Percentiles rank a stretch among this genome's conserved stretches.
phyloP scores from a whole-genome alignment of 2,797 vertebrate species.

The Pangasius larnaudii region DNA sequence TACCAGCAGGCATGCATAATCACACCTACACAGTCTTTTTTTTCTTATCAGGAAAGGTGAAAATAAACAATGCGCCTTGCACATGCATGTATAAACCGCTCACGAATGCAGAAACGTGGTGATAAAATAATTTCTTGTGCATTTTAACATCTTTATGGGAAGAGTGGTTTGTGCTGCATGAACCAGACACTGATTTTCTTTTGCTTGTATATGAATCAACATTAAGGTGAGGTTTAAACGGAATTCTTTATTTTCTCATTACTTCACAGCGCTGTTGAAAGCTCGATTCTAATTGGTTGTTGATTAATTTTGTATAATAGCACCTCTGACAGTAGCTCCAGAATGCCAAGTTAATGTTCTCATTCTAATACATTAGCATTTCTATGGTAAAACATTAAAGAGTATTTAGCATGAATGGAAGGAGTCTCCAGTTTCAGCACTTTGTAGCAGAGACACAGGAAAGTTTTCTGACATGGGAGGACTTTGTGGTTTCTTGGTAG shows the following conservation, averaged over 20 bases:
- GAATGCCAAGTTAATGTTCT: background rate
- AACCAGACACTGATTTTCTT: constrained; percentile 16
- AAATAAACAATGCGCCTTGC: constrained; percentile 31
- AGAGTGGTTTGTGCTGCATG: background rate
- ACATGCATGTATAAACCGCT: constrained; percentile 24
- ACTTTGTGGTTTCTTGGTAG: background rate
- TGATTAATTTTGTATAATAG: background rate
- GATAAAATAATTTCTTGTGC: background rate
- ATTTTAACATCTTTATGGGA: constrained; percentile 10
- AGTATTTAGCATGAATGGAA: background rate
- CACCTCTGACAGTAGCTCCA: background rate
- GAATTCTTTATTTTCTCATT: background rate
- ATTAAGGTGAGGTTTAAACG: background rate
- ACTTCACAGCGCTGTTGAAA: background rate
- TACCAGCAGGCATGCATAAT: constrained; percentile 49
- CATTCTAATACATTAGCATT: background rate
- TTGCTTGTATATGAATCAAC: background rate
- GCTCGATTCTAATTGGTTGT: background rate
- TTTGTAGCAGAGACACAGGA: background rate
- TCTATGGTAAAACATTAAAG: background rate
- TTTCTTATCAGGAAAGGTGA: constrained; percentile 33
- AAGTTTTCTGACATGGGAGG: background rate
- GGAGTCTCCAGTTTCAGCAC: too few relatives aligned
- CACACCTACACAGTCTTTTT: constrained; percentile 24
- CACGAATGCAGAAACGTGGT: background rate